These are phyloP conservation scores for Anas platyrhynchos DNA, from an alignment of 2,113 vertebrate species.

Conservation along the genomic window DNA sequence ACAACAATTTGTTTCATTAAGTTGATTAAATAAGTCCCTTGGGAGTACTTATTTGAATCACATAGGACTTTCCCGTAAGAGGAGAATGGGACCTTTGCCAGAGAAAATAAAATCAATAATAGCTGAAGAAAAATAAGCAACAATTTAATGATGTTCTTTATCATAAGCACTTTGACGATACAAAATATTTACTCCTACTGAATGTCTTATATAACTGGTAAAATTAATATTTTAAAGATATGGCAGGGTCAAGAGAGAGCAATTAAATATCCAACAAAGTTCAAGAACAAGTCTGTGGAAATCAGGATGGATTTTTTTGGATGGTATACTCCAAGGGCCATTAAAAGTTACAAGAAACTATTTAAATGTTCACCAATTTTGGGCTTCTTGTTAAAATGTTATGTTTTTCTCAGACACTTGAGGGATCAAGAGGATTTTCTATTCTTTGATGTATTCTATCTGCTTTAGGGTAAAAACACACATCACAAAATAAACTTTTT, in stretches of 20 bases:
- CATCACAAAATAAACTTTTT: constrained; percentile 53
- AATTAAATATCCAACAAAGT: neutral
- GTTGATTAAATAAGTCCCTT: neutral
- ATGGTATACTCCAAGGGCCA: constrained; percentile 5
- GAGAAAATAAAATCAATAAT: constrained; percentile 10
- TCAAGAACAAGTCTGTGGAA: neutral
- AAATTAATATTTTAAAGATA: neutral
- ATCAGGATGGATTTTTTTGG: neutral
- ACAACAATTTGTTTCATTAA: constrained; percentile 3
- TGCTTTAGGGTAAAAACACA: constrained; percentile 54
- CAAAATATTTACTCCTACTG: neutral
- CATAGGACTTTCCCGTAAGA: constrained; percentile 12
- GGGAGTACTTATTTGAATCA: neutral
- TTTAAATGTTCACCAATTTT: constrained; percentile 56
- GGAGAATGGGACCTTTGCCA: constrained; percentile 25
- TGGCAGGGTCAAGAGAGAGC: neutral
- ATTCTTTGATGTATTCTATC: constrained; percentile 51
- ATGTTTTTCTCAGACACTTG: constrained; percentile 51
- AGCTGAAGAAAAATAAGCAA: neutral
- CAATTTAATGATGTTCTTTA: neutral
- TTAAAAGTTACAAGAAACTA: constrained; percentile 66
- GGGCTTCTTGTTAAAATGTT: constrained; percentile 51
- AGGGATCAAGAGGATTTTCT: constrained; percentile 48
- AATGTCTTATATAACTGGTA: neutral
- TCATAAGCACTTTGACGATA: neutral